Evolutionary conservation across 2,888 invertebrate species (phyloP), one percentile per base, ranked within the genome.

Genomic region (Drosophila demipolita): DNA sequence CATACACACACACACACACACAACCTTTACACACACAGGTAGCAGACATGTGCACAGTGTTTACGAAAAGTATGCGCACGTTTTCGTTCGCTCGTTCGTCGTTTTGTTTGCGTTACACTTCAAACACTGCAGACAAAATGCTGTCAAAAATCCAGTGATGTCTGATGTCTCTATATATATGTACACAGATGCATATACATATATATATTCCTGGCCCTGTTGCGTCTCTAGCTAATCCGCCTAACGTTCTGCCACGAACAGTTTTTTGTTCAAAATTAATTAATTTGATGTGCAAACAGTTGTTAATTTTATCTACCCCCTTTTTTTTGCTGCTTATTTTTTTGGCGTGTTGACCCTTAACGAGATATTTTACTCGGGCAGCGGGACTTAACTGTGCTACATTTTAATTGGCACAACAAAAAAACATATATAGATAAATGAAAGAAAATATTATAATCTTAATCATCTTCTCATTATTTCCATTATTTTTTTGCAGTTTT

Each of bases 81-180:
- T 75, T 63, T 58, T 40, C 42, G 59, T 62, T 35, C 48, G 61
- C 67, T 62, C 57, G 62, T 77, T 74, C 63, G 64, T 83, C 80
- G 67, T 69, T 75, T 64, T 85, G 86, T 82, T 86, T 86, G 87
- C 67, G 26, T 40, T 79, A 77, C 87, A 87, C 85, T 86, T 79
- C 87, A 86, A 86, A 86, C 89, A 86, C 72, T 89, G 85, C 85
- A 87, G 82, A 83, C 89, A 87, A 73, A 89, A 80, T 89, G 87
- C 89, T 83, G 83, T 86, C 87, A 89, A 86, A 88, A 88, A 72
- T 75, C 50, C 68, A 66, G 32, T 58, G 54, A 52, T 62, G 66
- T 66, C 48, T 68, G 33, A 78, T 77, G 79, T 77, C 79, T 78
- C 55, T 78, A 77, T 75, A 50, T 33, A 26, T n/a, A 53, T 33